Conservation (phyloP, 2,888 invertebrate genomes). For the Spodoptera exigua region DNA sequence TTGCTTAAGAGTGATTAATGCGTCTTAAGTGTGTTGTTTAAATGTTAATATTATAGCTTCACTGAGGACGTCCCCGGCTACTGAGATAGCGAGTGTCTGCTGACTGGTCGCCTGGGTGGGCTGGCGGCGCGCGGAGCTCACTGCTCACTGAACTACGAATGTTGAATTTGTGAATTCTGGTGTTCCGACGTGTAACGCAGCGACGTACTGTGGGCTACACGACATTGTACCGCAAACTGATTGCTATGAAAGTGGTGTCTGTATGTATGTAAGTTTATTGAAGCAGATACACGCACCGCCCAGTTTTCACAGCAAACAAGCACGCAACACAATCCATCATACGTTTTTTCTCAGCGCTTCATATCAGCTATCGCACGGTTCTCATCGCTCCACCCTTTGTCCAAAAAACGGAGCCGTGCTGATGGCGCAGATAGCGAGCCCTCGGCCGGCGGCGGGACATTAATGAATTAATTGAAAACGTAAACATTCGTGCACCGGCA, state of each 20-base stretch:
- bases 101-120: constrained; percentile 6
- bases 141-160: no score
- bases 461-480: constrained; percentile 57
- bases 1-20: constrained; percentile 34
- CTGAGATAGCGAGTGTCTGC: constrained; percentile 1
- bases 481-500: constrained; percentile 51
- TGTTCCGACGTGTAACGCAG: no score
- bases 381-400: constrained; percentile 17
- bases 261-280: no score
- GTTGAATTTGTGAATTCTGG: no score
- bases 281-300: no score
- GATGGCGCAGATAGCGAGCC: constrained; percentile 37
- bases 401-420: constrained; percentile 26
- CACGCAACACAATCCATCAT: constrained; percentile 1
- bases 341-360: background rate
- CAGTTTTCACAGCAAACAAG: background rate
- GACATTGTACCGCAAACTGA: no score
- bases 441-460: constrained; percentile 44
- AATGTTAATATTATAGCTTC: constrained; percentile 47
- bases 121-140: background rate
- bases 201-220: no score
- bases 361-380: background rate
- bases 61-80: constrained; percentile 21
- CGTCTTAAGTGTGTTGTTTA: constrained; percentile 22
- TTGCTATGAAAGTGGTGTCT: no score